phyloP scores from a whole-genome alignment of 2,888 invertebrate genomes.

The Carterocephalus palaemon region DNA sequence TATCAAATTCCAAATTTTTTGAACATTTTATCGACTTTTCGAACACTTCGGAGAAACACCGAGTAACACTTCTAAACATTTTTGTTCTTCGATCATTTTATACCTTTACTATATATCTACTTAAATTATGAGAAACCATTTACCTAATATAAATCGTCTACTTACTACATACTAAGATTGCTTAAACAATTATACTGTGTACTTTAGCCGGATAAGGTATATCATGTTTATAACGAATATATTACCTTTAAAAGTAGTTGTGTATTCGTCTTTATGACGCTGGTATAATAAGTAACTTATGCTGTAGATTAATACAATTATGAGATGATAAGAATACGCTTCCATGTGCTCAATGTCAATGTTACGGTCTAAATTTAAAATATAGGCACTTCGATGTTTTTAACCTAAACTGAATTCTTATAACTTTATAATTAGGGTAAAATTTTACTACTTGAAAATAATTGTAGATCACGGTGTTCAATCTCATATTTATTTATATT shows the following conservation, averaged over 20 bases:
- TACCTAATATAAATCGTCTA: slow-evolving; percentile 9
- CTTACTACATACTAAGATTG: slow-evolving; percentile 32
- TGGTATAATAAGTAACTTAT: slow-evolving; percentile 59
- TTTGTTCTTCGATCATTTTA: slow-evolving; percentile 37
- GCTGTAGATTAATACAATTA: slow-evolving; percentile 46
- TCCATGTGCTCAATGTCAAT: slow-evolving; percentile 74
- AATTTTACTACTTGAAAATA: slow-evolving; percentile 28
- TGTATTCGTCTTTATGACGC: slow-evolving; percentile 72
- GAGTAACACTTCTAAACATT: slow-evolving; percentile 42
- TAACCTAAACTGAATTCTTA: slow-evolving; percentile 34
- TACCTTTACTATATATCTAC: slow-evolving; percentile 26
- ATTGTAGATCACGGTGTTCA: slow-evolving; percentile 56
- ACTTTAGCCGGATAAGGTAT: slow-evolving; percentile 66
- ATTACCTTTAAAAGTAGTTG: slow-evolving; percentile 46
- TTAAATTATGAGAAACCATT: not conserved
- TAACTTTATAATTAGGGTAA: slow-evolving; percentile 38
- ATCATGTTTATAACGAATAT: slow-evolving; percentile 51
- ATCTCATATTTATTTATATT: slow-evolving; percentile 56
- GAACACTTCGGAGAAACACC: slow-evolving; percentile 31
- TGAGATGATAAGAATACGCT: slow-evolving; percentile 56
- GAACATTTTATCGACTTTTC: slow-evolving; percentile 42
- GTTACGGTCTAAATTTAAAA: slow-evolving; percentile 62
- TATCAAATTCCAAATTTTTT: slow-evolving; percentile 66
- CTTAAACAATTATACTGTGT: slow-evolving; percentile 61
- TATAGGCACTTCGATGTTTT: slow-evolving; percentile 37